phyloP scores from a whole-genome alignment of 2,888 invertebrate genomes.

The Lamellibrachia satsuma region DNA sequence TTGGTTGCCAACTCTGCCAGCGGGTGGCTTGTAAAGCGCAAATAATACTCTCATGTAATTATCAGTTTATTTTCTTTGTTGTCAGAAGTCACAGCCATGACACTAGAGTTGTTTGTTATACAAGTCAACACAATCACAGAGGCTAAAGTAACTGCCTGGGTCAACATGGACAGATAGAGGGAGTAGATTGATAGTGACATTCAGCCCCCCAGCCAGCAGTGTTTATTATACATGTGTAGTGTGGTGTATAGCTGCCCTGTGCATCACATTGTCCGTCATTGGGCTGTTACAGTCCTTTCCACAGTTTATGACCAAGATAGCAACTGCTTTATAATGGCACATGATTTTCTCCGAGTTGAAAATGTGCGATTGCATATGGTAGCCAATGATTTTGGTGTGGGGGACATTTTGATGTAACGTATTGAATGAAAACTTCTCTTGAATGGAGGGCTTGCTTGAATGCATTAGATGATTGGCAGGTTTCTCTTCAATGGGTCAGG shows the following conservation, averaged over 20 bases:
- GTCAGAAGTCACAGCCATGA: neutral
- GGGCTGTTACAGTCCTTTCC: neutral
- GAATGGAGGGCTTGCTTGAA: neutral
- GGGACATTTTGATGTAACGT: neutral
- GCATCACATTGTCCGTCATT: neutral
- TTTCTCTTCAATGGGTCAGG: neutral
- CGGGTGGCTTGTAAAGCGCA: neutral
- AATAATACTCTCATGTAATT: neutral
- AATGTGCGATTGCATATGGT: constrained; percentile 6
- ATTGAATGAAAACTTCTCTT: neutral
- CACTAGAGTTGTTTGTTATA: neutral
- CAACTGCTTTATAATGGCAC: neutral
- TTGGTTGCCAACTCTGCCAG: neutral
- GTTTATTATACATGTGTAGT: neutral
- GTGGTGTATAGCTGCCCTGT: neutral
- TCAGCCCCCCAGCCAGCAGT: neutral
- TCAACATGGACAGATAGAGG: neutral
- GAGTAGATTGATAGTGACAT: neutral
- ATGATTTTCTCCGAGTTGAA: neutral
- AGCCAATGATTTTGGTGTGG: neutral
- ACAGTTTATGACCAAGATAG: neutral
- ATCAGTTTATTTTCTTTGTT: neutral
- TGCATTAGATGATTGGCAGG: neutral
- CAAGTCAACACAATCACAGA: neutral
- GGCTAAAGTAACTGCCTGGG: neutral